A percentile compares a stretch with the other conserved stretches of the same genome.
These are phyloP conservation scores for Drosophila tsacasi DNA, from an alignment of 1,140 invertebrate genomes.

Conservation along the genomic window DNA sequence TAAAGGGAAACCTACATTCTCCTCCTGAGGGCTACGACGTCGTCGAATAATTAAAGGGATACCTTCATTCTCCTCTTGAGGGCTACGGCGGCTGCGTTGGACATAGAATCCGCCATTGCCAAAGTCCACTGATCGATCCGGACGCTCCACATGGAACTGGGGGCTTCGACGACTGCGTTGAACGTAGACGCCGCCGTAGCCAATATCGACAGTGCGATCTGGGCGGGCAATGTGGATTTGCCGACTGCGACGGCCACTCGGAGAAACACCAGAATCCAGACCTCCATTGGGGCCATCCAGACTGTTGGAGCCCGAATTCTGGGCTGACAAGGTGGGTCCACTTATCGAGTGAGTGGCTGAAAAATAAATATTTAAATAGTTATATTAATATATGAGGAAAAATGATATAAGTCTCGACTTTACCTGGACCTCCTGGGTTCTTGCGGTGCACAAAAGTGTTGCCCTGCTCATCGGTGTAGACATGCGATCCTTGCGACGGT, in stretches of 20 bases:
- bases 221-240: conserved; percentile 25
- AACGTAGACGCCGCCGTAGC: conserved; percentile 11
- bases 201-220: conserved; percentile 20
- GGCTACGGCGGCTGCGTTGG: conserved; percentile 31
- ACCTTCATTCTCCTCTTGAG: conserved; percentile 3
- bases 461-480: conserved; percentile 52
- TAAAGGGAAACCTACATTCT: background rate
- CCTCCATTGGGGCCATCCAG: background rate
- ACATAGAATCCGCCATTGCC: conserved; percentile 11
- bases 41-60: background rate
- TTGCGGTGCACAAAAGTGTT: conserved; percentile 52
- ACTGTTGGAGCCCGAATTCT: conserved; percentile 5
- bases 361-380: background rate
- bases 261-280: background rate
- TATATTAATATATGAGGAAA: background rate
- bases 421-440: conserved; percentile 26
- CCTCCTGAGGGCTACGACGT: conserved; percentile 32
- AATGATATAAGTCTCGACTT: background rate
- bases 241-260: conserved; percentile 6
- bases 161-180: conserved; percentile 13
- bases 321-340: conserved; percentile 39
- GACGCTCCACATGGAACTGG: conserved; percentile 10
- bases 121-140: conserved; percentile 18
- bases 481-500: conserved; percentile 28
- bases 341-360: conserved; percentile 41